Evolutionary conservation across 1,140 invertebrate genomes (phyloP).

Genomic region (Papilio glaucus): DNA sequence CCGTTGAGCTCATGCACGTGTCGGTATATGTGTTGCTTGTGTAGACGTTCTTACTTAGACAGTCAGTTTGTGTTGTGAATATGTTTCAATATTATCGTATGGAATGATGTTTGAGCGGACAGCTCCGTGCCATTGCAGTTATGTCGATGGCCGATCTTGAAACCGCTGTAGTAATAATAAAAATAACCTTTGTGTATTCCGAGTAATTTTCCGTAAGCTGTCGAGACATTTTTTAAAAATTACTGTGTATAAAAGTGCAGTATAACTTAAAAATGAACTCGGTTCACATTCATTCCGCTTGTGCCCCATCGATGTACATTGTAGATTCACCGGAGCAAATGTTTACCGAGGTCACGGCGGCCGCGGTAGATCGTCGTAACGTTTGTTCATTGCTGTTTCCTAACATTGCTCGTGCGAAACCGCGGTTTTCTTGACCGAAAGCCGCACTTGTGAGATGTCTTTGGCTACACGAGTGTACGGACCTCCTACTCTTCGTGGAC

Average conservation of each 20-base stretch:
- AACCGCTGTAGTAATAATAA: neutral
- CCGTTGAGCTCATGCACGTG: constrained; percentile 25
- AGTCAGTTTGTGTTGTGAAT: constrained; percentile 11
- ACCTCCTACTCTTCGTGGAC: too few relatives aligned
- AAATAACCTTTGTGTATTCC: neutral
- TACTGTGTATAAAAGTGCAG: too few relatives aligned
- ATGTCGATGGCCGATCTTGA: neutral
- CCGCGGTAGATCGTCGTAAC: neutral
- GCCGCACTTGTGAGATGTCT: too few relatives aligned
- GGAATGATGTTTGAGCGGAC: neutral
- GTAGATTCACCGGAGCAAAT: neutral
- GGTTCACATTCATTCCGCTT: neutral
- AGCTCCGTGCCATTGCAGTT: neutral
- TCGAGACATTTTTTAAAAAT: too few relatives aligned
- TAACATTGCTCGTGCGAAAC: neutral
- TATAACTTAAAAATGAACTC: neutral
- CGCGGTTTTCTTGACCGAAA: neutral
- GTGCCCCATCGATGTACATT: constrained; percentile 3
- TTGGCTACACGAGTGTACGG: too few relatives aligned
- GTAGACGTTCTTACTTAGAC: constrained; percentile 16
- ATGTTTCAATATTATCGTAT: neutral
- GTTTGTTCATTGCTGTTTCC: neutral
- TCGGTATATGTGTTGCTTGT: constrained; percentile 8
- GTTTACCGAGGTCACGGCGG: neutral
- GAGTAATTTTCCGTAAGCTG: too few relatives aligned